Base-by-base conservation (phyloP, 2,888 invertebrate genomes). In the Drosophila infuscata region DNA sequence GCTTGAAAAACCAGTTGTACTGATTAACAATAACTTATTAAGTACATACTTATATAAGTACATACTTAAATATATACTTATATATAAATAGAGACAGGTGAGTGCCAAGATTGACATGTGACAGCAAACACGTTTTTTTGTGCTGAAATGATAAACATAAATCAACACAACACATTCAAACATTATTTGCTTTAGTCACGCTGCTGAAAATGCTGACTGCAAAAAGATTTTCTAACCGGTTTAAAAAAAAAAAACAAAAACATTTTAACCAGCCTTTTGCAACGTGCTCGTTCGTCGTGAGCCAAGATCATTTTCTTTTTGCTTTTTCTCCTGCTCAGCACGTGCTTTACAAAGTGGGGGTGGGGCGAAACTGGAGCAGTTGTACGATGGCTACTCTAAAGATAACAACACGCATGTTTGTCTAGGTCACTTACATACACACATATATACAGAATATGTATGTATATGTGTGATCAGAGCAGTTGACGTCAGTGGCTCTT, bases 161-260 rank as follows among this genome's bases (percentile, higher is more conserved):
- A 36, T 62, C 69, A 59, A 54, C 48, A 56, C 35, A 59, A 52
- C 70, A 72, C 43, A 60, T 17, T n/a, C 54, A 70, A 66, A 78
- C 53, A 71, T 41, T 72, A 68, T 86, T 83, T 81, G 84, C 75
- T 72, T 77, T 71, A 75, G 76, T 79, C 87, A 87, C 80, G 69
- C 72, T 60, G 71, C 78, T 84, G 58, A 64, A 66, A 46, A n/a
- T 3, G 12, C 29, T 66, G 51, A 43, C 56, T 70, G 74, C 53
- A 64, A 61, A 76, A 74, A 56, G 74, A 83, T 86, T 86, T 86
- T 86, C 89, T 89, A 86, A 86, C 86, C 88, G 89, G 86, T 86
- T 86, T 75, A 60, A 62, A 52, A 67, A 32, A 12, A 38, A 25
- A 25, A 25, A 25, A 25, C 20, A 35, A 38, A 57, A 70, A 17